These are phyloP conservation scores for Pseudonaja textilis DNA, from an alignment of 2,113 vertebrate genomes.

Conservation along the genomic window DNA sequence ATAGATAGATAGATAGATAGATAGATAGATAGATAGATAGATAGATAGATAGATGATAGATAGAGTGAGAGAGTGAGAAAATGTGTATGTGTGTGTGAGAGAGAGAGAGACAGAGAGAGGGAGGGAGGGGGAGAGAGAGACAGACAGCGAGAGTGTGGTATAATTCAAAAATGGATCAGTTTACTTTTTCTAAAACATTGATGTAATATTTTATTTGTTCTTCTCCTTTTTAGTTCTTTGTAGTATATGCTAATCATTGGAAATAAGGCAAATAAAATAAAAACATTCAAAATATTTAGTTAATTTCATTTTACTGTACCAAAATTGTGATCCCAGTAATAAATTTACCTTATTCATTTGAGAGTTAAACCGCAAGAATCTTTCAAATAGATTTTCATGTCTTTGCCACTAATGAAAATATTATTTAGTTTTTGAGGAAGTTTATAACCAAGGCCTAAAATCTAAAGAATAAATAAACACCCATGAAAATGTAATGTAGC, in stretches of 20 bases:
- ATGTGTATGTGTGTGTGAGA: too few relatives aligned
- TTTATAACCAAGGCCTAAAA: too few relatives aligned
- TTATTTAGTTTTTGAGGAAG: too few relatives aligned
- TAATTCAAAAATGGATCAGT: background rate
- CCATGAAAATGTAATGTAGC: too few relatives aligned
- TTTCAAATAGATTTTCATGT: background rate
- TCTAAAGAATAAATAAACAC: too few relatives aligned
- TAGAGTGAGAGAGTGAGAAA: background rate
- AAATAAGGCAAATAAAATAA: background rate
- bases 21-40: too few relatives aligned
- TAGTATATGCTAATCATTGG: background rate
- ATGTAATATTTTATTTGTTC: background rate
- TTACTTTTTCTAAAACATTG: background rate
- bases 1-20: too few relatives aligned
- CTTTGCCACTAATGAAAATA: background rate
- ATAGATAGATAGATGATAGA: too few relatives aligned
- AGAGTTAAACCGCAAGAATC: background rate
- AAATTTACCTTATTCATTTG: background rate
- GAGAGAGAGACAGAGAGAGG: too few relatives aligned
- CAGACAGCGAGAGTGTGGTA: background rate
- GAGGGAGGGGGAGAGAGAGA: too few relatives aligned
- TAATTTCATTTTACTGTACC: background rate
- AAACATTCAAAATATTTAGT: too few relatives aligned
- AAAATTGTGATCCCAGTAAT: background rate
- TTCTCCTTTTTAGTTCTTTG: background rate